Conservation (phyloP, 2,797 vertebrate genomes). For the Platalea minor region DNA sequence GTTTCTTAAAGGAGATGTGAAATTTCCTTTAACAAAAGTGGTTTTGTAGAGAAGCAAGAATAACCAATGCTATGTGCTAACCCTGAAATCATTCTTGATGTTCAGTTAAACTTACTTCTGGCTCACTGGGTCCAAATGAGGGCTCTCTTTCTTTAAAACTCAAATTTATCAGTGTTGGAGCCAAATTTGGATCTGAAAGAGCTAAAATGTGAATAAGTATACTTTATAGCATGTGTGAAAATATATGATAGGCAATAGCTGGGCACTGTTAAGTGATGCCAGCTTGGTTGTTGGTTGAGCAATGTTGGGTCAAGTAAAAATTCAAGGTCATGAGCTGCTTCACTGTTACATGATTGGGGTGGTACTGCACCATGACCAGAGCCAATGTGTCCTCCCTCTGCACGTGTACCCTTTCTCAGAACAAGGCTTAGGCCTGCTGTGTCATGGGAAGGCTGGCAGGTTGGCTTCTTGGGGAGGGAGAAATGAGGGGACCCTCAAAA, state of each 20-base stretch:
- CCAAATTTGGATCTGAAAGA: background rate
- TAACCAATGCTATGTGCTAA: background rate
- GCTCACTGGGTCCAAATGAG: background rate
- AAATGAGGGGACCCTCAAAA: background rate
- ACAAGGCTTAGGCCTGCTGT: background rate
- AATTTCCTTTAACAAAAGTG: background rate
- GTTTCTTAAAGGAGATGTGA: background rate
- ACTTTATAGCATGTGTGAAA: background rate
- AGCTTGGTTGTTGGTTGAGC: background rate
- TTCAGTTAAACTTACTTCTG: background rate
- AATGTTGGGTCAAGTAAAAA: background rate
- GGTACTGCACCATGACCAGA: background rate
- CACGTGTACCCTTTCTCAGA: background rate
- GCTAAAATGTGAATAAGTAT: background rate
- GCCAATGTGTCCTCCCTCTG: background rate
- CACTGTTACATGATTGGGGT: background rate
- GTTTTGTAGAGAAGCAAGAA: background rate
- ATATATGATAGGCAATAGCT: background rate
- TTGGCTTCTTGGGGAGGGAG: background rate
- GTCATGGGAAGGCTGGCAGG: background rate
- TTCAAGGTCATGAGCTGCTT: background rate
- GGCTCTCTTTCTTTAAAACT: background rate
- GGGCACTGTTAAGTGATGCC: background rate
- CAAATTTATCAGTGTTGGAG: background rate
- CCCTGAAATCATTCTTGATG: background rate